Percentiles rank a stretch among this genome's conserved stretches.
phyloP scores from a whole-genome alignment of 2,113 vertebrate genomes.

The Ictidomys tridecemlineatus region DNA sequence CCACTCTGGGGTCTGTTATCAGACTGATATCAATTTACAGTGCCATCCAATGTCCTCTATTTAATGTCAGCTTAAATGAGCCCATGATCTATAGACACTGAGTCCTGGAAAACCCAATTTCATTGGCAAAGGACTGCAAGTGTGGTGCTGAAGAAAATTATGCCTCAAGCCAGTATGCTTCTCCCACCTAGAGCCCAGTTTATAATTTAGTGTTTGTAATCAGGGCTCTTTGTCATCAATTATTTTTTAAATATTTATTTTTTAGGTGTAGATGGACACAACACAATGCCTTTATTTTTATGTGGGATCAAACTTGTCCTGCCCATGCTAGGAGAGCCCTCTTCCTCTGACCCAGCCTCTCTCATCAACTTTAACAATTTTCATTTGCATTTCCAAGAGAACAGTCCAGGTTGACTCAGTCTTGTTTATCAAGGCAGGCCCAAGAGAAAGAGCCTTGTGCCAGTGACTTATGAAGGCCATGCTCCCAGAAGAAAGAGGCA shows the following conservation, averaged over 20 bases:
- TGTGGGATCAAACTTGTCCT: too few relatives aligned
- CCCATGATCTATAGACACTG: too few relatives aligned
- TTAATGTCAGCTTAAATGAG: background rate
- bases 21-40: background rate
- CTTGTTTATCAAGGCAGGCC: background rate
- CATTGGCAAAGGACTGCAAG: too few relatives aligned
- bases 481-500: background rate
- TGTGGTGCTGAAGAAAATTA: background rate
- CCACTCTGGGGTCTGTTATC: background rate
- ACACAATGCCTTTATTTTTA: too few relatives aligned
- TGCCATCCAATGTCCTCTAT: background rate
- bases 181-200: background rate
- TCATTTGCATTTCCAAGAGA: too few relatives aligned
- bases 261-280: too few relatives aligned
- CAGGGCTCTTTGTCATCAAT: background rate
- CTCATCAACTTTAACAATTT: too few relatives aligned
- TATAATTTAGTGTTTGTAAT: background rate
- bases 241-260: too few relatives aligned
- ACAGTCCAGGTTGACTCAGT: background rate
- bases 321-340: too few relatives aligned
- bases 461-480: background rate
- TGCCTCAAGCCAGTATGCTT: too few relatives aligned
- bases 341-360: too few relatives aligned
- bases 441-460: background rate
- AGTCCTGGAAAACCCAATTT: background rate